phyloP scores from a whole-genome alignment of 1,140 invertebrate genomes.

The Oryctes rhinoceros region DNA sequence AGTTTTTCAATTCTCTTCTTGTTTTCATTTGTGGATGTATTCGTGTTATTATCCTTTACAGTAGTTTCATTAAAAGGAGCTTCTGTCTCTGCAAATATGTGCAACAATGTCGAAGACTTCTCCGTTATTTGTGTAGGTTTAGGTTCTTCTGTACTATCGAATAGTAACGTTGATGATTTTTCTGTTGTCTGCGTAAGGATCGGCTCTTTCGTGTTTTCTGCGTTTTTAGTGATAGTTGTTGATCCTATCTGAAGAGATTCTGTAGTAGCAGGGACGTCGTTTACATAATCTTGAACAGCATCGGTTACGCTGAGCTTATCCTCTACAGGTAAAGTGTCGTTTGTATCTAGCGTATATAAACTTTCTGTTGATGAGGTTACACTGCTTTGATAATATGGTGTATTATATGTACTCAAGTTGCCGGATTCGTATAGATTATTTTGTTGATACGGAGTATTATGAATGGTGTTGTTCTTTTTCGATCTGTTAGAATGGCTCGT shows the following conservation, averaged over 20 bases:
- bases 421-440: not conserved
- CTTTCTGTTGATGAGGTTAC: not conserved
- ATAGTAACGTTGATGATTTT: slow-evolving; percentile 35
- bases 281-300: not conserved
- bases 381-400: not conserved
- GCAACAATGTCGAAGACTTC: slow-evolving; percentile 17
- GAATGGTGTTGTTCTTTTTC: not conserved
- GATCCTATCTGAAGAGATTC: not conserved
- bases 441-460: slow-evolving; percentile 11
- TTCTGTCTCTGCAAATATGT: slow-evolving; percentile 30
- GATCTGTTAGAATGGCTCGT: not conserved
- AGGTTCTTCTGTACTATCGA: slow-evolving; percentile 1
- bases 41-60: slow-evolving; percentile 40
- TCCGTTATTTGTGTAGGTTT: slow-evolving; percentile 27
- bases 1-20: slow-evolving; percentile 65
- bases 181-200: slow-evolving; percentile 19
- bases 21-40: not conserved
- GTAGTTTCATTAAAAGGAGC: not conserved
- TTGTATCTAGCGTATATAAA: not conserved
- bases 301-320: not conserved
- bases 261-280: not conserved
- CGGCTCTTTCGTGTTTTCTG: not conserved
- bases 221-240: not conserved
- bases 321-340: not conserved
- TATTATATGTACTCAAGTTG: not conserved